These are phyloP conservation scores for Eudasyphora cyanicolor DNA, from an alignment of 2,888 invertebrate species.

Conservation along the genomic window DNA sequence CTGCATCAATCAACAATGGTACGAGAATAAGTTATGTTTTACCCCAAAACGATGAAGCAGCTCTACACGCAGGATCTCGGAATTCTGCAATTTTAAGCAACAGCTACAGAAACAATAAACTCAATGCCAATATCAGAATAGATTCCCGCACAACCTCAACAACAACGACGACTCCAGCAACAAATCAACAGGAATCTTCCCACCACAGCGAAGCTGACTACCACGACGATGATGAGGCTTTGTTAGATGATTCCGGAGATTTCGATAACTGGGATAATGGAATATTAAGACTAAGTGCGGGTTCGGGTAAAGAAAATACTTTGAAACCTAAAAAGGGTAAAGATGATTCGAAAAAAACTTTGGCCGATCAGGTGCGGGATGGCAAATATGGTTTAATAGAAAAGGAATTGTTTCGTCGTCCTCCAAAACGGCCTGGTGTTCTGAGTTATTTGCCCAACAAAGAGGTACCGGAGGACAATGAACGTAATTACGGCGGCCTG, in stretches of 20 bases:
- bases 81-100: constrained; percentile 69
- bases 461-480: constrained; percentile 90
- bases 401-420: constrained; percentile 88
- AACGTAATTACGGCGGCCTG: constrained; percentile 89
- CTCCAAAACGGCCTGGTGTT: constrained; percentile 88
- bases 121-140: constrained; percentile 47
- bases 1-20: constrained; percentile 71
- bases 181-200: neutral
- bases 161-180: neutral
- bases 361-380: constrained; percentile 94
- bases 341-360: constrained; percentile 90
- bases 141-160: constrained; percentile 58
- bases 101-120: constrained; percentile 69
- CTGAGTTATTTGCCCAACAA: constrained; percentile 90
- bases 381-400: constrained; percentile 94
- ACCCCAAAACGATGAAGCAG: constrained; percentile 22
- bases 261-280: constrained; percentile 84
- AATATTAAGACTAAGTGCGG: constrained; percentile 86
- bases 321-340: constrained; percentile 78
- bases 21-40: constrained; percentile 44
- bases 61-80: constrained; percentile 69
- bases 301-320: constrained; percentile 83
- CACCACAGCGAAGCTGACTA: constrained; percentile 64
- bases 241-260: constrained; percentile 77
- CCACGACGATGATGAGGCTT: constrained; percentile 76